Evolutionary conservation across 1,140 invertebrate genomes (phyloP), one percentile per base, ranked within the genome.

Genomic region (Manduca sexta): DNA sequence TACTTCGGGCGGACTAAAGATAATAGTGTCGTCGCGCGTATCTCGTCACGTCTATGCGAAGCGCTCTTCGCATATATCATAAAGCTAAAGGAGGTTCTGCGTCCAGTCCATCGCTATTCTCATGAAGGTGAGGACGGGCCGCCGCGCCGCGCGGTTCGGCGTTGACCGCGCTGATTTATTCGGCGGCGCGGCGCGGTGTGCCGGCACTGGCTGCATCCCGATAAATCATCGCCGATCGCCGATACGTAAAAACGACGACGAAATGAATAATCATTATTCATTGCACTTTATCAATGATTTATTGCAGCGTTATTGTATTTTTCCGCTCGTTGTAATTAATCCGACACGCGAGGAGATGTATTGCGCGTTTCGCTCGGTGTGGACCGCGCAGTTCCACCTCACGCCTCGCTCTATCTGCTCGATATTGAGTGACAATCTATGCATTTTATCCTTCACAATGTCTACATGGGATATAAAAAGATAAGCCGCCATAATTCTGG

Each of bases 181-280:
- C n/a, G 34, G 14, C 34, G 12, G 18, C 11, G 18, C 11, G 31
- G 26, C 14, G 37, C 1, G 26, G 13, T 39, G 17, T 29, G 53
- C 41, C 47, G 33, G 38, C 37, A 40, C 44, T 13, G 30, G 43
- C 15, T 18, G 16, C n/a, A 14, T 12, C 7, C 35, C 18, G 10
- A 63, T 63, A 63, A 63, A 64, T 64, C 60, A 52, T 37, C 39
- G 17, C 43, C 49, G 57, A 12, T 16, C 26, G 54, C 45, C 55
- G 63, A 60, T 56, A 48, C 60, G 45, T 52, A 60, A 63, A 59
- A 64, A 59, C 66, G 66, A 56, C 60, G 52, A 56, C 60, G 52
- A 58, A 61, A 67, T 63, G 60, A 70, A 67, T 69, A 65, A 70
- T 70, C 62, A 70, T 67, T 66, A 70, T 63, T 69, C 64, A 70